Base-by-base conservation (phyloP, 2,113 vertebrate species). In the Hyperopisus bebe region DNA sequence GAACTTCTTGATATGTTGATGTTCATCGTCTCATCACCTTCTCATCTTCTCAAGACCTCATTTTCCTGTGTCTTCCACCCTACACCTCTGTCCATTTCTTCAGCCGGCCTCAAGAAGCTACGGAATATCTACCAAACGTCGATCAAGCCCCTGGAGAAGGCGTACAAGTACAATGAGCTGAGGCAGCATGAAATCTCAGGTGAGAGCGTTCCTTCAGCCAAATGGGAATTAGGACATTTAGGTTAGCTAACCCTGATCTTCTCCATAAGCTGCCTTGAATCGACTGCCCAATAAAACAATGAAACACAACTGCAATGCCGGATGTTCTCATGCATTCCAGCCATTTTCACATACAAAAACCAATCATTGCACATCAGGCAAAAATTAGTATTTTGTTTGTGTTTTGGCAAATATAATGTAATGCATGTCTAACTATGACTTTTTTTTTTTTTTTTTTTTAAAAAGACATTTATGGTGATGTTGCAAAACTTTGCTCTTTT, bases 101-200 rank as follows among this genome's bases (percentile, higher is more conserved):
- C 92, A 98, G 98, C 91, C 91, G 96, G 96, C 27, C 89, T 99
- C 46, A 96, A 99, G 95, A 95, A 95, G 90, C 96, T 99, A 90
- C 95, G 97, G 86, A 98, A 98, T 94, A 98, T 99, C 93, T 99
- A 99, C 93, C 98, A 99, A 90, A 93, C 96, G 0, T 96, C 98
- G 93, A 99, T 99, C 96, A 98, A 96, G 93, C 98, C 98, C 44
- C 95, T 99, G 96, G 98, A 99, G 90, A 97, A 98, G 93, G 98
- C 98, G 88, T 99, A 98, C 95, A 99, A 97, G 93, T 99, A 99
- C 96, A 99, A 98, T 0, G 98, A 99, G 93, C 96, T 99, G 92
- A 96, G 98, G 92, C 98, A 99, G 93, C 98, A 99, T 0, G 98
- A 99, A 94, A 98, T 99, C 94, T 98, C 98, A 97, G 98, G 98